A percentile compares a stretch with the other conserved stretches of the same genome.
phyloP scores from a whole-genome alignment of 2,113 vertebrate genomes.

The Gulo gulo region DNA sequence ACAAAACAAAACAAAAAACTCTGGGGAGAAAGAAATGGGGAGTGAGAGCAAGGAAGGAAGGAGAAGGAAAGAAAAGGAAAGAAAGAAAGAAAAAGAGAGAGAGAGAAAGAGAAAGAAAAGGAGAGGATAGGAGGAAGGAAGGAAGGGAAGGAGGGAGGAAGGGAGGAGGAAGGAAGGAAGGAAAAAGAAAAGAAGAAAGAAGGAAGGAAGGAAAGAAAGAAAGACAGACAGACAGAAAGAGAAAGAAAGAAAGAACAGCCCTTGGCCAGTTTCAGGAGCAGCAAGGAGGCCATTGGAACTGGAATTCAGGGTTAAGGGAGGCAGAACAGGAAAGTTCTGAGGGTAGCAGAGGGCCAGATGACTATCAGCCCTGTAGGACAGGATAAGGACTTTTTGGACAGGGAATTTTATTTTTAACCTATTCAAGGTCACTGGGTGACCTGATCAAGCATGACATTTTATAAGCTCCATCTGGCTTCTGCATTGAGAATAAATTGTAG shows the following conservation, averaged over 20 bases:
- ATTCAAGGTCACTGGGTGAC: not conserved
- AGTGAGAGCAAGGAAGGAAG: too few relatives aligned
- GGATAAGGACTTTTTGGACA: not conserved
- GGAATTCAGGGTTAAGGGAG: not conserved
- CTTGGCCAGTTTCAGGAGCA: not conserved
- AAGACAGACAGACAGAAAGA: rapidly evolving
- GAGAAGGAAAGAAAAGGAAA: not conserved
- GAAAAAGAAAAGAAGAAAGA: too few relatives aligned
- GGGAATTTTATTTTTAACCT: not conserved
- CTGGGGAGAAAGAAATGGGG: not conserved
- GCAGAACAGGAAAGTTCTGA: not conserved
- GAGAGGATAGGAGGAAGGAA: too few relatives aligned
- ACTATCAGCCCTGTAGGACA: not conserved
- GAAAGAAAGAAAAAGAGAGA: too few relatives aligned
- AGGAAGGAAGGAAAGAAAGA: too few relatives aligned
- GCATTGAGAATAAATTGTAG: not conserved
- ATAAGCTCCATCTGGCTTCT: not conserved
- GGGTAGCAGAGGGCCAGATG: not conserved
- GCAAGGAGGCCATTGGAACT: not conserved
- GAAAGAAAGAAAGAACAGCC: too few relatives aligned
- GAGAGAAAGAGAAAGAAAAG: too few relatives aligned
- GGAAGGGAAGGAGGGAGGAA: too few relatives aligned
- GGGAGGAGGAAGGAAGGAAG: too few relatives aligned
- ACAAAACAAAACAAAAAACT: not conserved
- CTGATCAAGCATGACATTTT: not conserved